A percentile compares a stretch with the other conserved stretches of the same genome.
Evolutionary conservation across 2,113 vertebrate species (phyloP).

Genomic region (Heliornis fulica): DNA sequence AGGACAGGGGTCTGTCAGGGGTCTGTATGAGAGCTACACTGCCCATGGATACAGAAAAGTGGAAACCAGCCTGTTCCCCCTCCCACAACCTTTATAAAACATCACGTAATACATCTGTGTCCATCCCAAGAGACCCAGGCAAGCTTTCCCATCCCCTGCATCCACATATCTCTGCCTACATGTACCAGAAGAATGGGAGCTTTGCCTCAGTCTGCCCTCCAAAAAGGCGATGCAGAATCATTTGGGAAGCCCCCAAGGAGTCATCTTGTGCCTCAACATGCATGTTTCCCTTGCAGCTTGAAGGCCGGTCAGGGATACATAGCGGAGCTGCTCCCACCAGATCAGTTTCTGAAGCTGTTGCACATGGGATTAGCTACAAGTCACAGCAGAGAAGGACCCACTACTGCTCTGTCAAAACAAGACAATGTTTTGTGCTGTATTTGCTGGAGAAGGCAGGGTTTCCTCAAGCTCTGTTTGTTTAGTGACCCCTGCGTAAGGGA

Average conservation of each 20-base stretch:
- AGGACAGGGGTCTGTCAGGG: neutral
- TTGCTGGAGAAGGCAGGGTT: constrained; percentile 33
- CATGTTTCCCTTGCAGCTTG: neutral
- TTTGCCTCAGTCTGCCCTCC: neutral
- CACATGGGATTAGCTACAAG: constrained; percentile 26
- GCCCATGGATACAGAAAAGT: neutral
- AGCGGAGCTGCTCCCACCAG: neutral
- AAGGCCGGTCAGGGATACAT: neutral
- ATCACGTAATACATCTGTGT: neutral
- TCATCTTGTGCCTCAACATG: neutral
- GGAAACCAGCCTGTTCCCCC: neutral
- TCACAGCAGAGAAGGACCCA: neutral
- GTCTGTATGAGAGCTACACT: neutral
- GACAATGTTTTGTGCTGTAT: constrained; percentile 41
- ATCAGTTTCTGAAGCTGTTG: constrained; percentile 48
- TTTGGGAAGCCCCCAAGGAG: neutral
- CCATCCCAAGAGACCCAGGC: neutral
- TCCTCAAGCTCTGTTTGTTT: constrained; percentile 49
- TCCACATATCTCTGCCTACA: neutral
- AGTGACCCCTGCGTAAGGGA: constrained; percentile 12
- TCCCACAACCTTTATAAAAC: neutral
- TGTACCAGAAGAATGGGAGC: neutral
- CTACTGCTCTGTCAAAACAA: constrained; percentile 18
- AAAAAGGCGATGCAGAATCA: neutral
- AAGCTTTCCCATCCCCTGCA: neutral